Conservation (phyloP, 1,140 invertebrate species). For the Drosophila mayri region DNA sequence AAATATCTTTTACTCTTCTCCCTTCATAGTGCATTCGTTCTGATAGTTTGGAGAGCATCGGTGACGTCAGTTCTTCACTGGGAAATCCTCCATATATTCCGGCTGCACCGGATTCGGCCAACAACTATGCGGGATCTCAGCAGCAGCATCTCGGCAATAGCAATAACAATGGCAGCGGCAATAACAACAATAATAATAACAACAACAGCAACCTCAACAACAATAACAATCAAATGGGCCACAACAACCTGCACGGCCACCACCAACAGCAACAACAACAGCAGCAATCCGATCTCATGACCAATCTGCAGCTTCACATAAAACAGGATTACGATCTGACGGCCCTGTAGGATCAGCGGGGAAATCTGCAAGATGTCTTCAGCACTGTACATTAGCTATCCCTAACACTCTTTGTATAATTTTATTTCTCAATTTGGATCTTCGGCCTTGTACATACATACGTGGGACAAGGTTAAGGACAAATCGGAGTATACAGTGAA, state of each 20-base stretch:
- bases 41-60: slow-evolving; percentile 84
- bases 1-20: background rate
- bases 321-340: slow-evolving; percentile 92
- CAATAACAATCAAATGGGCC: slow-evolving; percentile 76
- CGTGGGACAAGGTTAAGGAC: slow-evolving; percentile 26
- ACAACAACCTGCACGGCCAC: slow-evolving; percentile 57
- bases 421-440: slow-evolving; percentile 38
- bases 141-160: slow-evolving; percentile 57
- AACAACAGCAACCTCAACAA: slow-evolving; percentile 60
- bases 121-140: slow-evolving; percentile 68
- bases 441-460: slow-evolving; percentile 10
- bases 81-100: slow-evolving; percentile 79
- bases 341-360: slow-evolving; percentile 87
- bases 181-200: slow-evolving; percentile 55
- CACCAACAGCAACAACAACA: slow-evolving; percentile 71
- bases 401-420: slow-evolving; percentile 20
- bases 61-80: slow-evolving; percentile 78
- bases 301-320: slow-evolving; percentile 85
- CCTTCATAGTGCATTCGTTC: slow-evolving; percentile 75
- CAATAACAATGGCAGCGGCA: slow-evolving; percentile 46
- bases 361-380: slow-evolving; percentile 36
- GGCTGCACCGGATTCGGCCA: slow-evolving; percentile 62
- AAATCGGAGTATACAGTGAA: slow-evolving; percentile 84
- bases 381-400: slow-evolving; percentile 36
- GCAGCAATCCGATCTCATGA: slow-evolving; percentile 79